Conservation (phyloP, 1,140 invertebrate genomes). For the Drosophila orosa region DNA sequence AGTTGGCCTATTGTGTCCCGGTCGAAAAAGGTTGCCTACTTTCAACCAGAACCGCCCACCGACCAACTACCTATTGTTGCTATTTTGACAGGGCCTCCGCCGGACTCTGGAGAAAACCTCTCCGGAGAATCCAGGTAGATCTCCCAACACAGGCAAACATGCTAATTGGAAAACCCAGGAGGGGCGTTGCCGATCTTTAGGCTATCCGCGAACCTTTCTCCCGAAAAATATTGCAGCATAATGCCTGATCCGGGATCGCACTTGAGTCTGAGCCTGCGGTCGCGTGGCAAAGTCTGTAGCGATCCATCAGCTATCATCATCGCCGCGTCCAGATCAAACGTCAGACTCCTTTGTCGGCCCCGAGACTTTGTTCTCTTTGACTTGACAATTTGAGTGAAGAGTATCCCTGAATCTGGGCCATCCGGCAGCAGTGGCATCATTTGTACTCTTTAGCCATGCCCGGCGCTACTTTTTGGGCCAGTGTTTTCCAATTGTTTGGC, state of each 20-base stretch:
- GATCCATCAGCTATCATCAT: slow-evolving; percentile 65
- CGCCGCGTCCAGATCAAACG: slow-evolving; percentile 70
- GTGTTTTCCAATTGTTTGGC: slow-evolving; percentile 72
- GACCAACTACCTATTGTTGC: slow-evolving; percentile 61
- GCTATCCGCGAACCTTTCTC: slow-evolving; percentile 58
- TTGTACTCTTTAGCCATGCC: slow-evolving; percentile 77
- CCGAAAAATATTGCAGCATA: slow-evolving; percentile 62
- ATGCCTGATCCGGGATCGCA: slow-evolving; percentile 41
- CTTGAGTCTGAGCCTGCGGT: slow-evolving; percentile 55
- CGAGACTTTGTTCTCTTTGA: slow-evolving; percentile 34
- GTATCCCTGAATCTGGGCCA: slow-evolving; percentile 37
- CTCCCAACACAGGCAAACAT: slow-evolving; percentile 33
- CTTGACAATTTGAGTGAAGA: slow-evolving; percentile 63
- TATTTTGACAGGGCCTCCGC: slow-evolving; percentile 68
- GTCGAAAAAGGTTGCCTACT: slow-evolving; percentile 35
- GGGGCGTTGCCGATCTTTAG: slow-evolving; percentile 71
- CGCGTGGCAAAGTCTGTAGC: slow-evolving; percentile 57
- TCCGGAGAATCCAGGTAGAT: slow-evolving; percentile 45
- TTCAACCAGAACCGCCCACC: slow-evolving; percentile 65
- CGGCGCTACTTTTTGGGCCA: slow-evolving; percentile 46
- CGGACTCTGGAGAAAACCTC: slow-evolving; percentile 1
- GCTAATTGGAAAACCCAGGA: slow-evolving; percentile 69
- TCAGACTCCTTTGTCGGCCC: slow-evolving; percentile 64
- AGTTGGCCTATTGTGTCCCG: slow-evolving; percentile 66
- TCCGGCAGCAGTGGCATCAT: slow-evolving; percentile 51